Evolutionary conservation across 2,113 vertebrate genomes (phyloP), one percentile per base, ranked within the genome.

Genomic region (Aspiorhynchus laticeps): DNA sequence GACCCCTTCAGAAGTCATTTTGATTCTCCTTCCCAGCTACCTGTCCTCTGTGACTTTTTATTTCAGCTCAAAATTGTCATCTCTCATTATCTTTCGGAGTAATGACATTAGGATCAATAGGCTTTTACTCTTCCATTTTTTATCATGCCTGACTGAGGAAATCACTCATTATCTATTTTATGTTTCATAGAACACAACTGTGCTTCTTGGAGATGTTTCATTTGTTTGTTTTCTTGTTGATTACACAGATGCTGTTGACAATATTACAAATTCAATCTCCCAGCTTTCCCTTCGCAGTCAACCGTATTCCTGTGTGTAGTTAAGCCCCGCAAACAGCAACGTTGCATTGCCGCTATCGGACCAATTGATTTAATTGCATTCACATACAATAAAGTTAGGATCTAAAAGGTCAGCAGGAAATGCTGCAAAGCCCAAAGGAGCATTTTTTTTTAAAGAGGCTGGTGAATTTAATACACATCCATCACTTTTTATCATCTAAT

Each of bases 401-500:
- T 96, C 93, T 95, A 92, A 97, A 98, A 99, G 97, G 96, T 98
- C 97, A 98, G 95, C 94, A 92, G 93, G 94, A 97, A 97, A 97
- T 95, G 93, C 95, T 92, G 93, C 92, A 93, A 96, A 95, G 93
- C 97, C 96, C 96, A 88, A 87, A 96, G 96, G 97, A 96, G 91
- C 95, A 90, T 90, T 92, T 95, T 94, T 91, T 76, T 28, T 36
- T 46, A 21, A 92, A 94, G 94, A 93, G 94, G 93, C 95, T 93
- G 93, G 95, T 92, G 96, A 95, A 93, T 97, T 96, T 96, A 97
- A 97, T 95, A 96, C 95, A 94, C 96, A 98, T 98, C 97, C 96
- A 98, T 99, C 97, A 98, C 96, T 95, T 97, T 97, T 97, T 97
- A 98, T 98, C 97, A 96, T 97, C 97, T 98, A 97, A 99, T 99